Evolutionary conservation across 1,140 invertebrate species (phyloP).

Genomic region (Aphelinus certus): DNA sequence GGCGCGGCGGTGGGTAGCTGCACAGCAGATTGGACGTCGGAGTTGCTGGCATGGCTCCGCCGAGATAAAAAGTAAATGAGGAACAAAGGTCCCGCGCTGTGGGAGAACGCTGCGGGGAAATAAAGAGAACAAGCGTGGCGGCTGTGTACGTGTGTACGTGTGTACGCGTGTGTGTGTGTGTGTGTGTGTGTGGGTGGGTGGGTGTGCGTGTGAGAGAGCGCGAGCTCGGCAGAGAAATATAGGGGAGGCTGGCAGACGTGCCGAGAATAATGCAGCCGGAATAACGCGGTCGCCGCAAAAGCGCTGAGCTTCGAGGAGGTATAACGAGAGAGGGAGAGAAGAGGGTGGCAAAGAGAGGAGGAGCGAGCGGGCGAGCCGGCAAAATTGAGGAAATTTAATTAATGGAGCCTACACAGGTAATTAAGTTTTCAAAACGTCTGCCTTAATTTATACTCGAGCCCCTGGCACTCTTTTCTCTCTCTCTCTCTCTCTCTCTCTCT

Average conservation of each 20-base stretch:
- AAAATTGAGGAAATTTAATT: constrained; percentile 66
- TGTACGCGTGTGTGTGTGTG: neutral
- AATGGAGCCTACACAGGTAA: constrained; percentile 65
- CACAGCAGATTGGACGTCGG: constrained; percentile 34
- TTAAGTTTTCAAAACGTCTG: constrained; percentile 65
- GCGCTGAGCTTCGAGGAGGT: constrained; percentile 39
- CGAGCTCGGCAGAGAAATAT: constrained; percentile 43
- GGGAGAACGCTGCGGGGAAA: constrained; percentile 34
- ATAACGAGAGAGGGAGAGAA: constrained; percentile 36
- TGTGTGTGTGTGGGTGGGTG: constrained; percentile 11
- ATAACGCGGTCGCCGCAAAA: constrained; percentile 37
- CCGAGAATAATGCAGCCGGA: constrained; percentile 61
- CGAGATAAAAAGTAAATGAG: constrained; percentile 65
- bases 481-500: neutral
- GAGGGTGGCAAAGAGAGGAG: constrained; percentile 41
- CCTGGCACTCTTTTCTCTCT: neutral
- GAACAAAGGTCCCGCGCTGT: constrained; percentile 58
- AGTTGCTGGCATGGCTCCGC: constrained; percentile 40
- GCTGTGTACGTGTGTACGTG: too few relatives aligned
- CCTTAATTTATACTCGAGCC: constrained; percentile 50
- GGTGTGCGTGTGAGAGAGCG: constrained; percentile 32
- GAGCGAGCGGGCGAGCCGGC: constrained; percentile 5
- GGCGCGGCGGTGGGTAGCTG: constrained; percentile 41
- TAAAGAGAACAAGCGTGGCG: constrained; percentile 1
- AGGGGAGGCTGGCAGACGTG: constrained; percentile 58